Conservation (phyloP, 2,888 invertebrate species). For the Lycaena phlaeas region DNA sequence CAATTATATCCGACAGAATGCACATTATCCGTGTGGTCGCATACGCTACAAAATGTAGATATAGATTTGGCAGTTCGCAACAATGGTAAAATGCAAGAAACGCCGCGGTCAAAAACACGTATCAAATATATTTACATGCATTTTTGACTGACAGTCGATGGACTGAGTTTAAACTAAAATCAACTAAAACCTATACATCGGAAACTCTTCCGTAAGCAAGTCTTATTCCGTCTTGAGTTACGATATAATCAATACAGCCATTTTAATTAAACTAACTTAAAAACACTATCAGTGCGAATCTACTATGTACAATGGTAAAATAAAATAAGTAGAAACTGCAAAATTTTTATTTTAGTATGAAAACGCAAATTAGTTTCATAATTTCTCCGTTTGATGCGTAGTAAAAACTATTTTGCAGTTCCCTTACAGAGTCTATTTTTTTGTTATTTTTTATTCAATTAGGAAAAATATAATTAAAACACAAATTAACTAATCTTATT, state of each 20-base stretch:
- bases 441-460: slow-evolving; percentile 15
- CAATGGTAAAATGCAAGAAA: slow-evolving; percentile 70
- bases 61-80: slow-evolving; percentile 71
- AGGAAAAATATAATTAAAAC: slow-evolving; percentile 29
- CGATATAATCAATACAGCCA: slow-evolving; percentile 55
- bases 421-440: slow-evolving; percentile 10
- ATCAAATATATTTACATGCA: slow-evolving; percentile 55
- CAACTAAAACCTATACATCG: slow-evolving; percentile 39
- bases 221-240: slow-evolving; percentile 34
- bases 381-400: no score
- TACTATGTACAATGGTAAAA: slow-evolving; percentile 56
- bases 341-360: no score
- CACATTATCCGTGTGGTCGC: slow-evolving; percentile 22
- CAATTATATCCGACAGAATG: slow-evolving; percentile 12
- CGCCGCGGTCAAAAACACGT: slow-evolving; percentile 50
- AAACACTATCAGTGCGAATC: slow-evolving; percentile 62
- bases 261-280: slow-evolving; percentile 55
- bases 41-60: slow-evolving; percentile 58
- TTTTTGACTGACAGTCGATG: slow-evolving; percentile 28
- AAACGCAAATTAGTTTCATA: no score
- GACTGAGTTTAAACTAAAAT: slow-evolving; percentile 29
- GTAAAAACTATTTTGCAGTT: slow-evolving; percentile 19
- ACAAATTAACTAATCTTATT: slow-evolving; percentile 39
- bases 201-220: slow-evolving; percentile 32
- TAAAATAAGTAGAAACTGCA: slow-evolving; percentile 28